Base-by-base conservation (phyloP, 1,140 invertebrate species). In the Aphis gossypii region DNA sequence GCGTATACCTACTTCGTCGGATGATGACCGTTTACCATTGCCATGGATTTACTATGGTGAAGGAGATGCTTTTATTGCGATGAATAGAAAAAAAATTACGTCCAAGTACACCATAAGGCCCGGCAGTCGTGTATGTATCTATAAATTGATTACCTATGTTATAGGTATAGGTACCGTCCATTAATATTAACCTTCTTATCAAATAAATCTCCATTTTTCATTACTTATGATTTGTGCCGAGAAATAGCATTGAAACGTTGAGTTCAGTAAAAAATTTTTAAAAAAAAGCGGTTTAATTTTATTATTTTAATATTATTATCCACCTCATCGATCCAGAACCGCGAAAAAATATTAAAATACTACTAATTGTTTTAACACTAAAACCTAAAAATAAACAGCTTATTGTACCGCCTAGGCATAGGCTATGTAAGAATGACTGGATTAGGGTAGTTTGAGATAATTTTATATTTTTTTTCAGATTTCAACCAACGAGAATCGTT, bases 1-100 rank as follows among this genome's bases (percentile, higher is more conserved):
- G 95, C 96, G 94, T 94, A 95, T 95, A 94, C 95, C 87, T 94
- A 95, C 94, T 93, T 94, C 94, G 94, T 92, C 89, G 20, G 92
- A 93, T 44, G 60, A 38, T 25, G 94, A 94, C 86, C 95, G 95
- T 90, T 95, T 95, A 25, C 76, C 89, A 14, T 95, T 95, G 94
- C 96, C 96, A n/a, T 96, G 95, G 95, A 94, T 97, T 88, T 97
- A 96, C 95, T 97, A 97, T 95, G 94, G 95, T 93, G 95, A 95
- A 94, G 94, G 96, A 91, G 95, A 96, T 93, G 95, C 95, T 94
- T 94, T 95, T 93, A 94, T 95, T 94, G 93, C 97, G 94, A 94
- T 96, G 92, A 94, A 96, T 93, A 95, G 96, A 94, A 95, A 96
- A 94, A 95, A 95, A 94, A 96, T 97, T 94, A 95, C 95, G 44